Percentiles rank a stretch among this genome's conserved stretches.
Evolutionary conservation across 1,140 invertebrate genomes (phyloP).

Genomic region (Drosophila seguyi): DNA sequence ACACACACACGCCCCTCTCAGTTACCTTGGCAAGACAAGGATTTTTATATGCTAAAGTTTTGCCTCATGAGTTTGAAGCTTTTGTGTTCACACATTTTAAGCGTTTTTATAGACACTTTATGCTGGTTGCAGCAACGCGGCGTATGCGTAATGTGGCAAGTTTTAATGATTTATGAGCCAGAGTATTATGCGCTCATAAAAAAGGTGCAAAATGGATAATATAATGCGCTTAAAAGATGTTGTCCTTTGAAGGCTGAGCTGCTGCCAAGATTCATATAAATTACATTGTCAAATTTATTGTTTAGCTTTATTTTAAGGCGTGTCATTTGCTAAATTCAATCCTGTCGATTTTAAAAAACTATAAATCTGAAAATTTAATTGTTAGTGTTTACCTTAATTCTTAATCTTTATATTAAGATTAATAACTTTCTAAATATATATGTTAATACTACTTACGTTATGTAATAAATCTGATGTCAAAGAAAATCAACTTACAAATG

Average conservation of each 20-base stretch:
- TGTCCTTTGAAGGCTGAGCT: slow-evolving; percentile 1
- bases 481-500: not conserved
- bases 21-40: slow-evolving; percentile 17
- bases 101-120: slow-evolving; percentile 75
- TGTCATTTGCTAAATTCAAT: not conserved
- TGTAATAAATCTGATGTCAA: too few relatives aligned
- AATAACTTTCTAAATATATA: not conserved
- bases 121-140: slow-evolving; percentile 56
- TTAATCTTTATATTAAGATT: not conserved
- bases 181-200: slow-evolving; percentile 42
- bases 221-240: slow-evolving; percentile 27
- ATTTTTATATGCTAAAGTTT: slow-evolving; percentile 67
- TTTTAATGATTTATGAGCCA: slow-evolving; percentile 65
- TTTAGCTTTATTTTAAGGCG: not conserved
- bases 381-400: not conserved
- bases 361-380: too few relatives aligned
- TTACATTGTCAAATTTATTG: too few relatives aligned
- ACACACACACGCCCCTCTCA: slow-evolving; percentile 4
- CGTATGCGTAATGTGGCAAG: slow-evolving; percentile 73
- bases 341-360: too few relatives aligned
- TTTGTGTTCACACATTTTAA: slow-evolving; percentile 66
- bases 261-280: not conserved
- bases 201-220: slow-evolving; percentile 44
- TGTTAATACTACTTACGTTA: too few relatives aligned
- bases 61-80: slow-evolving; percentile 52